These are phyloP conservation scores for Bryconaethiops microstoma DNA, from an alignment of 2,797 vertebrate genomes.

Conservation along the genomic window DNA sequence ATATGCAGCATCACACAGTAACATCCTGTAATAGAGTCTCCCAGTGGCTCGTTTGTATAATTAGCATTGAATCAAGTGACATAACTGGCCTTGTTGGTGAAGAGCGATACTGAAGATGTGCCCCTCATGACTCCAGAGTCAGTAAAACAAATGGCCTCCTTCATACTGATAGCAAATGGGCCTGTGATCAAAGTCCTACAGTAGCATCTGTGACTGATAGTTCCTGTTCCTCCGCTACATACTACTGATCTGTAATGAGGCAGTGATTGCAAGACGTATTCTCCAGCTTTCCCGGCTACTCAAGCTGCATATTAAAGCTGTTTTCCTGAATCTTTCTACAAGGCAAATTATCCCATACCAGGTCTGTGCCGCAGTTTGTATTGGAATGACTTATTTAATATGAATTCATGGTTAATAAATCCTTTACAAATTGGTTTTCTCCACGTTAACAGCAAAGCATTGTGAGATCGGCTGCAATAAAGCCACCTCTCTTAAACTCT, in stretches of 20 bases:
- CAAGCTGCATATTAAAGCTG: conserved; percentile 30
- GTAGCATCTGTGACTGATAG: conserved; percentile 16
- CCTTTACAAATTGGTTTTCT: not conserved
- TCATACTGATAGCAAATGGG: not conserved
- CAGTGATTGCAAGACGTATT: conserved; percentile 36
- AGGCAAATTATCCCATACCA: not conserved
- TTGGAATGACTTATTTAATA: conserved; percentile 16
- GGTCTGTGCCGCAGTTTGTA: not conserved
- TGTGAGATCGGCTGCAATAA: not conserved
- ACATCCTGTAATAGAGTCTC: not conserved
- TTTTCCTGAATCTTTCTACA: conserved; percentile 21
- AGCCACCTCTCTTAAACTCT: conserved; percentile 9
- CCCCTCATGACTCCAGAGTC: conserved; percentile 24
- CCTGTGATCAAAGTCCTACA: conserved; percentile 22
- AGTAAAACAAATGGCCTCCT: conserved; percentile 19
- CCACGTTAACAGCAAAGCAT: not conserved
- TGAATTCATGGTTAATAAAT: conserved; percentile 26
- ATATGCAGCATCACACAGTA: not conserved
- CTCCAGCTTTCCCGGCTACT: conserved; percentile 19
- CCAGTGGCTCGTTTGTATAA: not conserved
- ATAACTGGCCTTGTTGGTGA: conserved; percentile 15
- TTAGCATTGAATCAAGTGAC: conserved; percentile 30
- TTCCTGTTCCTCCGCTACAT: conserved; percentile 20
- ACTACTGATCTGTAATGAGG: conserved; percentile 38
- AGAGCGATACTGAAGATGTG: conserved; percentile 26